These are phyloP conservation scores for Mnemiopsis leidyi DNA, from an alignment of 37 sponge, comb jelly and placozoan species.

Conservation along the genomic window DNA sequence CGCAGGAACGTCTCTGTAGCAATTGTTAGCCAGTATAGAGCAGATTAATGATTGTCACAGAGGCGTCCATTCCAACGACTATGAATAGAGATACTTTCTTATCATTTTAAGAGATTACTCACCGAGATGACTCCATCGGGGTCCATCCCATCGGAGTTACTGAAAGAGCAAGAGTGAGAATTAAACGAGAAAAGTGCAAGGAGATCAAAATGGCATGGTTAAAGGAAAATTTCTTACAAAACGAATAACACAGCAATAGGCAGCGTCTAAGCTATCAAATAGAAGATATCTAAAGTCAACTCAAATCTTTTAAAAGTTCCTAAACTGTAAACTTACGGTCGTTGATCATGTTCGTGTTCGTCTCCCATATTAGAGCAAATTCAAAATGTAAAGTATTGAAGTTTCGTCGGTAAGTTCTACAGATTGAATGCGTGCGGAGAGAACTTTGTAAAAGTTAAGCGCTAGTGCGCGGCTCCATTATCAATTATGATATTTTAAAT, in stretches of 20 bases:
- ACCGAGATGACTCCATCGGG: conserved; percentile 53
- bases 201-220: neutral
- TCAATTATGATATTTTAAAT: no score
- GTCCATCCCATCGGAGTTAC: conserved; percentile 29
- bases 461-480: neutral
- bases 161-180: neutral
- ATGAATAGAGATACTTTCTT: no score
- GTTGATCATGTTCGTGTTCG: neutral
- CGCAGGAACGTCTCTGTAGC: no score
- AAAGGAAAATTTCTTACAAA: neutral
- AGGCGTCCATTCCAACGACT: no score
- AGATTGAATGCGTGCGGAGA: neutral
- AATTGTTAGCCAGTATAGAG: no score
- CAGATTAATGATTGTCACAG: no score
- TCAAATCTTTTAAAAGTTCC: no score
- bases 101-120: conserved; percentile 10
- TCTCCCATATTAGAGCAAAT: neutral
- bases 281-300: no score
- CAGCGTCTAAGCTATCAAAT: neutral
- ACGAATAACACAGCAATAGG: neutral
- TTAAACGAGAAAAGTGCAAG: no score
- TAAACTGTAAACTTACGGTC: neutral
- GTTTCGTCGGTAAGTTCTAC: neutral
- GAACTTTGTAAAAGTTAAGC: neutral
- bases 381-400: neutral